Evolutionary conservation across 2,888 invertebrate genomes (phyloP).

Genomic region (Cheiracanthium punctorium): DNA sequence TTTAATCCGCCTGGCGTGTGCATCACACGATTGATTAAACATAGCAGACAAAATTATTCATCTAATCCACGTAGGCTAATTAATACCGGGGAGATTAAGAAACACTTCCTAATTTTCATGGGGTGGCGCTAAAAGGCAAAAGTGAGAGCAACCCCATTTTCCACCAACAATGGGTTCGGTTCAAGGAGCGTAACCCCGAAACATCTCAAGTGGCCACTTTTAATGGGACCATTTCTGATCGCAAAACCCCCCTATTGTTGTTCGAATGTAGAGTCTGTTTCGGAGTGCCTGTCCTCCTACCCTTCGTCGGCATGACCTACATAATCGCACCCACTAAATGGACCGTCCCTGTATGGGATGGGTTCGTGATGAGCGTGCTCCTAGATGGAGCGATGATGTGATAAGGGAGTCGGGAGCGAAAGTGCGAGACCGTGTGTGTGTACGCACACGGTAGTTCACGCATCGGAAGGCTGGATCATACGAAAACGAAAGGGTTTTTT

Average conservation of each 20-base stretch:
- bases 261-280: constrained; percentile 43
- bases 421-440: too few relatives aligned
- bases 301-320: constrained; percentile 54
- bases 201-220: constrained; percentile 42
- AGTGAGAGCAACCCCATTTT: constrained; percentile 36
- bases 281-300: constrained; percentile 45
- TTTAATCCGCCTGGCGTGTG: neutral
- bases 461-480: neutral
- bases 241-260: constrained; percentile 62
- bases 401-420: neutral
- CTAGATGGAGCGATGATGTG: constrained; percentile 12
- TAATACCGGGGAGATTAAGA: neutral
- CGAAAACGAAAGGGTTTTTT: neutral
- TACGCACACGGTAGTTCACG: neutral
- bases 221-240: constrained; percentile 56
- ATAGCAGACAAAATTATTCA: neutral
- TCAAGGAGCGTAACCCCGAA: constrained; percentile 64
- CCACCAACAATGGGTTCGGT: constrained; percentile 41
- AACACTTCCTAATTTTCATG: neutral
- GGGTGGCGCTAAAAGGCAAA: neutral
- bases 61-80: neutral
- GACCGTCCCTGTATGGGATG: constrained; percentile 18
- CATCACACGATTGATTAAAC: neutral
- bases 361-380: constrained; percentile 51
- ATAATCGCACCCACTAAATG: constrained; percentile 36